Evolutionary conservation across 2,888 invertebrate species (phyloP), one percentile per base, ranked within the genome.

Genomic region (Agriopis marginaria): DNA sequence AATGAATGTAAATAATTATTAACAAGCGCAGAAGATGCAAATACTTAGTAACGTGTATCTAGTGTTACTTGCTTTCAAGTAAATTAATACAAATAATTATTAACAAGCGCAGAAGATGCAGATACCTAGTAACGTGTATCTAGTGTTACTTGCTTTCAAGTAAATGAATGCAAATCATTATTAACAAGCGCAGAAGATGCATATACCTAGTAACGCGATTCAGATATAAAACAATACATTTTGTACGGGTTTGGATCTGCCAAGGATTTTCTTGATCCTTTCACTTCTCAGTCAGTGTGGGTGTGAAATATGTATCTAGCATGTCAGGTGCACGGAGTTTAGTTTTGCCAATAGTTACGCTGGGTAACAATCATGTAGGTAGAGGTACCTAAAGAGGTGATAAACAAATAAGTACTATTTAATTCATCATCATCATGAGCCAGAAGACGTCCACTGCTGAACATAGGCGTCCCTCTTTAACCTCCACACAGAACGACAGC

Each of bases 241-340:
- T 23, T 23, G 17, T 51, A 60, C 68, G 61, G 60, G 65, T 63
- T 68, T 67, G 50, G 66, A 61, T 70, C 63, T 42, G 56, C 49
- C 72, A 75, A 75, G 75, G 74, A 70, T 70, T 67, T 72, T 68
- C 58, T 63, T 65, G 68, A 51, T 72, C 75, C 71, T 74, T 75
- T 75, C 74, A 74, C 73, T 68, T 47, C 53, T 14, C 8, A 58
- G n/a, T 17, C 17, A 8, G 56, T 12, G 32, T 51, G 17, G 7
- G 50, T 51, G 17, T 7, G 56, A n/a, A n/a, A 7, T 49, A 49
- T 14, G n/a, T 45, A 45, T 23, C 44, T 3, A 11, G 45, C 45
- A 45, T 42, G 14, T 12, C 58, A 58, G 58, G 12, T 23, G 44
- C 40, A 32, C 32, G 32, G 32, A 23, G 14, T 12, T 45, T 17